Evolutionary conservation across 2,888 invertebrate genomes (phyloP).

Genomic region (Phrixothrix hirtus): DNA sequence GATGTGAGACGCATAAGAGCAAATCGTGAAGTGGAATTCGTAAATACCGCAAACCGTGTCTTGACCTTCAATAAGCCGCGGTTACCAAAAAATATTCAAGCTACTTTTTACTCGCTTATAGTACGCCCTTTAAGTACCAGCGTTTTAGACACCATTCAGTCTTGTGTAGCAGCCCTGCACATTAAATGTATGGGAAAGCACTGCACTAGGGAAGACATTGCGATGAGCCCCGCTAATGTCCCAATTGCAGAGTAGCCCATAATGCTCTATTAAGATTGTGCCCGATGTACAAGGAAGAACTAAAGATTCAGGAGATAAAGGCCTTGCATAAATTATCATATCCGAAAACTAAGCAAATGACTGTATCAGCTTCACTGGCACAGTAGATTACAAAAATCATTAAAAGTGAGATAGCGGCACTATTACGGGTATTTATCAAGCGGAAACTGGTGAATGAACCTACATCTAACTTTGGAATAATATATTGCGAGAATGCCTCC

Average conservation of each 20-base stretch:
- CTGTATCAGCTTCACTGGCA: neutral
- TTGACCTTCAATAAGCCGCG: neutral
- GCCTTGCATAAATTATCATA: too few relatives aligned
- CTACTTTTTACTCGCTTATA: neutral
- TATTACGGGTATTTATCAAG: too few relatives aligned
- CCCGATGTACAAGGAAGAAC: too few relatives aligned
- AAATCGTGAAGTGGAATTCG: neutral
- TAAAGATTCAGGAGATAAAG: too few relatives aligned
- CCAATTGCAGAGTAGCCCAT: too few relatives aligned
- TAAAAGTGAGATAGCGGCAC: conserved; percentile 2
- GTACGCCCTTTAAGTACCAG: neutral
- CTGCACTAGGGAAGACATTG: too few relatives aligned
- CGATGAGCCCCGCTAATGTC: too few relatives aligned
- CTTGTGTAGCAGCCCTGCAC: neutral
- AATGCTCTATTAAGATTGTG: too few relatives aligned
- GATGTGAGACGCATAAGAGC: neutral
- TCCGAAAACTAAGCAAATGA: neutral
- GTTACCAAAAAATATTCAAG: neutral
- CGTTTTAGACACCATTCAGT: neutral
- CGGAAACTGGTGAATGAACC: too few relatives aligned
- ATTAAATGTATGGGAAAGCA: neutral
- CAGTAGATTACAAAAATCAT: neutral
- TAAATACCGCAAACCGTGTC: neutral
- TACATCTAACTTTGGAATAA: too few relatives aligned
- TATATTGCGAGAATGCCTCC: too few relatives aligned